Conservation (phyloP, 64 coral and sea anemone genomes). For the Montipora capricornis region DNA sequence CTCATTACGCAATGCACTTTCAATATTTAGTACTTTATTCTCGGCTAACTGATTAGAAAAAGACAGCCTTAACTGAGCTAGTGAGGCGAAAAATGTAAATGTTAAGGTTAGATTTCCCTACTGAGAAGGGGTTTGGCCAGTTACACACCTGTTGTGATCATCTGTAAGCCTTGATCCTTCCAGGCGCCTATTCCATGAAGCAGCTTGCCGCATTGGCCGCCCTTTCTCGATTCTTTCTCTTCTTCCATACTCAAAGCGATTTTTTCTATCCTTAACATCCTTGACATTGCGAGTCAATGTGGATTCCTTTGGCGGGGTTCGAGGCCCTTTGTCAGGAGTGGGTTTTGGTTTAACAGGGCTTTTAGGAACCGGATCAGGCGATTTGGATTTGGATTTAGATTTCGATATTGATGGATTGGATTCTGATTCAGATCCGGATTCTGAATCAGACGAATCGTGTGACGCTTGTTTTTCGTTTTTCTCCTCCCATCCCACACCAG, state of each 20-base stretch:
- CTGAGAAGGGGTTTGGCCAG: no score
- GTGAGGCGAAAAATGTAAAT: no score
- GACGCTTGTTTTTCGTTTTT: constrained; percentile 19
- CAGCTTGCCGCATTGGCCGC: constrained; percentile 27
- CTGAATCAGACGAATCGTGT: constrained; percentile 55
- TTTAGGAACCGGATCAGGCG: constrained; percentile 1
- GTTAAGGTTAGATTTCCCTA: no score
- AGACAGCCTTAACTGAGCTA: no score
- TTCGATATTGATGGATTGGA: neutral
- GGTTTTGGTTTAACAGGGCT: constrained; percentile 15
- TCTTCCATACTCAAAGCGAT: constrained; percentile 72
- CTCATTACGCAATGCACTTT: no score
- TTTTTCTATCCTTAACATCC: constrained; percentile 67
- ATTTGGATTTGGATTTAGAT: constrained; percentile 19
- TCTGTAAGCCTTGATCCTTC: neutral
- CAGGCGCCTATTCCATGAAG: constrained; percentile 15
- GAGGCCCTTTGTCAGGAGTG: constrained; percentile 49
- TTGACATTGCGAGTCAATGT: constrained; percentile 37
- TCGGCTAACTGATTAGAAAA: no score
- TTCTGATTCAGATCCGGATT: constrained; percentile 71
- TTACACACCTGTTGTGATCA: constrained; percentile 76
- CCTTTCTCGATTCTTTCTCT: constrained; percentile 74
- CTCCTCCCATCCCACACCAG: constrained; percentile 23
- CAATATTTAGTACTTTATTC: no score
- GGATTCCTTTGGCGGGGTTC: constrained; percentile 58